Conservation (phyloP, 2,113 vertebrate species). For the Melanocharis versteri region DNA sequence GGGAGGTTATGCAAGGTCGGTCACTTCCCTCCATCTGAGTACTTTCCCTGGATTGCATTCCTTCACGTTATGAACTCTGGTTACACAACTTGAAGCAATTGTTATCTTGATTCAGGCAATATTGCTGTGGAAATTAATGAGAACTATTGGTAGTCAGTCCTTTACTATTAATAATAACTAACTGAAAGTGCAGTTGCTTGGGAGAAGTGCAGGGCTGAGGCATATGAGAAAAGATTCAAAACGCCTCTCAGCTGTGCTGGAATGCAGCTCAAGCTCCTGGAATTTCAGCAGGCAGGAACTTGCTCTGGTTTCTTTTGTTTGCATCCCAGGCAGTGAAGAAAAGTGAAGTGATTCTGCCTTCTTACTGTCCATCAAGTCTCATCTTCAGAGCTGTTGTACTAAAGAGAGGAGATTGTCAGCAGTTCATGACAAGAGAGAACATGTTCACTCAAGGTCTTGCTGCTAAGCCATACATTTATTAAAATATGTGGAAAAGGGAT, state of each 20-base stretch:
- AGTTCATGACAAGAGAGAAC: background rate
- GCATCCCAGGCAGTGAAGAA: background rate
- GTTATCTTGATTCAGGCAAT: background rate
- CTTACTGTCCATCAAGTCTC: background rate
- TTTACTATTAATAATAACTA: background rate
- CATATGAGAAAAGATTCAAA: background rate
- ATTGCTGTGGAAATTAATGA: background rate
- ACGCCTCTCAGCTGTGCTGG: fast-evolving
- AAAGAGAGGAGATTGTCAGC: background rate
- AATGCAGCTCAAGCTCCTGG: background rate
- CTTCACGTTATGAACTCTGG: background rate
- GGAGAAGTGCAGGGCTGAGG: background rate
- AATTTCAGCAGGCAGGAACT: slow-evolving; percentile 32
- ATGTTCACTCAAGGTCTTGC: background rate
- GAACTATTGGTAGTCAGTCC: background rate
- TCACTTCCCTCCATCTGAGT: background rate
- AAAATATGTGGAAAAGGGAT: background rate
- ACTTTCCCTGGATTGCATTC: background rate
- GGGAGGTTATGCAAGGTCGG: background rate
- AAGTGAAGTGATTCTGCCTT: background rate
- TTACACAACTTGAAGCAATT: background rate
- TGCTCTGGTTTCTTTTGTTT: background rate
- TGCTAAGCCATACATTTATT: background rate
- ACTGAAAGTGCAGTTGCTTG: background rate
- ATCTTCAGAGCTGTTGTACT: background rate